Evolutionary conservation across 2,797 vertebrate genomes (phyloP), one percentile per base, ranked within the genome.

Genomic region (Malacoraja senta): DNA sequence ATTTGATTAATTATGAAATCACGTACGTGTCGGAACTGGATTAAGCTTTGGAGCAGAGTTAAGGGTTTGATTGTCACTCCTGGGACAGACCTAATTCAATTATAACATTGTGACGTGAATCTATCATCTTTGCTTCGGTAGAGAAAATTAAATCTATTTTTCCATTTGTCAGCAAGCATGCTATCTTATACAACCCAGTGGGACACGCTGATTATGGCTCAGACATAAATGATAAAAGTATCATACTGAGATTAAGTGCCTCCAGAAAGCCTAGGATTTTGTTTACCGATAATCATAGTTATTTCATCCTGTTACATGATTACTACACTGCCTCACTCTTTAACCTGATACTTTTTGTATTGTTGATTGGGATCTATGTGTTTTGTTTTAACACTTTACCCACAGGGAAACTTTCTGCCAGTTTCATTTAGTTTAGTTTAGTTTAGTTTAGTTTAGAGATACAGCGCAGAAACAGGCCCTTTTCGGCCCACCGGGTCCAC

Each of bases 1-100:
- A 58, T 53, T 76, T 92, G 72, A 74, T 74, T 92, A 92, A 92
- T 92, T 92, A 44, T 72, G 72, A 92, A 76, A 76, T n/a, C 38
- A 44, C 26, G 58, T 44, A 53, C n/a, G 84, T 35, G n/a, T 68
- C 35, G 84, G 84, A 88, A 68, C 68, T 88, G 84, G 61, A 68
- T 68, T 17, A 63, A 61, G 84, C 84, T 6, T 88, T 88, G n/a
- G 63, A 88, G n/a, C n/a, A 35, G 61, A 88, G 21, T 88, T 88
- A 68, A 68, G 63, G 63, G 76, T 17, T 76, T 76, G 68, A 58
- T 76, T 92, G 71, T 38, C 90, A 74, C 90, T 92, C 38, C 21
- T 13, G 38, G 26, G 72, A 58, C 35, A 74, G 71, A 58, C 8
- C 8, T 72, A 92, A 92, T 76, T 92, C 71, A 92, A 92, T 92